phyloP scores from a whole-genome alignment of 2,797 vertebrate genomes.

The Centroberyx gerrardi region DNA sequence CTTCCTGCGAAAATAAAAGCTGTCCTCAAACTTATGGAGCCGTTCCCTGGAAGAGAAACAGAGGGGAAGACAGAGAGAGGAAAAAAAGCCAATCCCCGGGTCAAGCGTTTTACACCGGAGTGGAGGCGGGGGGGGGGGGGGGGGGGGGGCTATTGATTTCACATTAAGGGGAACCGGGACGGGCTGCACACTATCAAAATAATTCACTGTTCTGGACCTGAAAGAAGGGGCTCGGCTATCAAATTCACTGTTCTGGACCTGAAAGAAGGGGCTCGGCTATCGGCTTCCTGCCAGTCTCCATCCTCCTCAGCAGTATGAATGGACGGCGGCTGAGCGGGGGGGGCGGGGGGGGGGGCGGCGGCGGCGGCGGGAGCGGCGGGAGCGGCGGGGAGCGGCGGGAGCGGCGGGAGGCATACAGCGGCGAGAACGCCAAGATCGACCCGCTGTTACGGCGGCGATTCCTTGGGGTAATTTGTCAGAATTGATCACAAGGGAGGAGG shows the following conservation, averaged over 20 bases:
- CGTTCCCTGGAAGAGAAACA: constrained; percentile 54
- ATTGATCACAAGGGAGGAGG: constrained; percentile 57
- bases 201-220: constrained; percentile 90
- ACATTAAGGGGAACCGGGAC: constrained; percentile 87
- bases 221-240: constrained; percentile 86
- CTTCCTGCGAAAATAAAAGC: constrained; percentile 71
- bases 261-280: constrained; percentile 87
- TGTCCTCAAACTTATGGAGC: constrained; percentile 58
- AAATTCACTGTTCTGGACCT: constrained; percentile 91
- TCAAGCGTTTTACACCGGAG: constrained; percentile 87
- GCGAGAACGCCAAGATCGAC: constrained; percentile 81
- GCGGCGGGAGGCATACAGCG: constrained; percentile 46
- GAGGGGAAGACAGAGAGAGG: constrained; percentile 33
- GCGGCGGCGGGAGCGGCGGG: neutral
- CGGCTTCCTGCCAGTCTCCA: constrained; percentile 92
- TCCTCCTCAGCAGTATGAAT: constrained; percentile 78
- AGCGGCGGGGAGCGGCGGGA: neutral
- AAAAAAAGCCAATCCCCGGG: constrained; percentile 70
- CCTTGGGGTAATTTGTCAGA: constrained; percentile 51
- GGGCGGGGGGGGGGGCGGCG: no score
- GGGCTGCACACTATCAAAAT: constrained; percentile 80
- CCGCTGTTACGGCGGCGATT: constrained; percentile 50
- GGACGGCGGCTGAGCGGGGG: constrained; percentile 22
- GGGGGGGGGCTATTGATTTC: constrained; percentile 92
- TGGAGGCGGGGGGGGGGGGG: constrained; percentile 66